Evolutionary conservation across 2,888 invertebrate genomes (phyloP), one percentile per base, ranked within the genome.

Genomic region (Phytoseiulus persimilis): DNA sequence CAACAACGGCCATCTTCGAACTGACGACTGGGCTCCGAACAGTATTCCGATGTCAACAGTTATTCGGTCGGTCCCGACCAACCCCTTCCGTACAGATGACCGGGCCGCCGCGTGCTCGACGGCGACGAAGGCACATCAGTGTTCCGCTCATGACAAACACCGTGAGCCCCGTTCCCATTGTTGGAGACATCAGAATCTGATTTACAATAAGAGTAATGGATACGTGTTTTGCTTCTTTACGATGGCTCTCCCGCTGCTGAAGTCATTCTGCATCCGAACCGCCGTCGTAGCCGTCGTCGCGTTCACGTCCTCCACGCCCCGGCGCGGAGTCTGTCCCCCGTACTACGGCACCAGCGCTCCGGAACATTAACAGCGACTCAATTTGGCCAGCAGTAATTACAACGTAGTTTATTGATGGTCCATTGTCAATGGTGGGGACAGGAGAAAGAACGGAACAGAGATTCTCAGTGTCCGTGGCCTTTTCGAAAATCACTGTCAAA

Each of bases 381-480:
- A 65, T 65, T 65, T 65, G 65, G 65, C 65, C 65, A 65, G 65
- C 65, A 65, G 65, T 65, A 65, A 65, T 65, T 65, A 65, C 65
- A 65, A 65, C 65, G 65, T 65, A 65, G 65, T 65, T 65, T 65
- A 65, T 65, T 65, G 65, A 65, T 65, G 65, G 65, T 65, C 65
- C 65, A 65, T 65, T 65, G 65, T 65, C 65, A 65, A 65, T 65
- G 65, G 9, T 18, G 65, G 65, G 28, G 65, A 65, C 65, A 65
- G 65, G 18, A 65, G 9, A 18, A 65, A 65, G 65, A 65, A 65
- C 18, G 65, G 18, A 28, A 14, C 18, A 18, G 18, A 65, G 65
- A 65, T 65, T 65, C 65, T 23, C 65, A 65, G 23, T 65, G 65
- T 65, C 65, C 65, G 28, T 65, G 65, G 65, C 65, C 65, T 28